These are phyloP conservation scores for Agelaius tricolor DNA, from an alignment of 2,113 vertebrate species.

Conservation along the genomic window DNA sequence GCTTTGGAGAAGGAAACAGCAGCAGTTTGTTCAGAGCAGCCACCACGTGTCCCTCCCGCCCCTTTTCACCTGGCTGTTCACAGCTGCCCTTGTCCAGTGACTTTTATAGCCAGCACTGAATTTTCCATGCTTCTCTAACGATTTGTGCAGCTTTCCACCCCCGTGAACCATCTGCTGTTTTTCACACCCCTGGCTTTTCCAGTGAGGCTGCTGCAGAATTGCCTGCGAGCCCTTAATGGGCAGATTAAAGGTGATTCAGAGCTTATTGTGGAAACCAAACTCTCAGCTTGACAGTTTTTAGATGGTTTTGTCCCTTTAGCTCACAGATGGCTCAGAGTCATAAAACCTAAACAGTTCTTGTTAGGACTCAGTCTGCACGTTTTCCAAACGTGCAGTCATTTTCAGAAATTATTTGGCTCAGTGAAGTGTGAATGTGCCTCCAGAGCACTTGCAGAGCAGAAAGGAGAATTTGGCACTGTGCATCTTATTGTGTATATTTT, in stretches of 20 bases:
- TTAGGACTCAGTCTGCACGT: constrained; percentile 39
- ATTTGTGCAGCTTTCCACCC: constrained; percentile 39
- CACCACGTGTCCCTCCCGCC: not conserved
- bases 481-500: constrained; percentile 34
- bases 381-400: constrained; percentile 35
- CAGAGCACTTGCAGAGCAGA: constrained; percentile 23
- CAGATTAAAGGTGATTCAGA: not conserved
- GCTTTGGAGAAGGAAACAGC: not conserved
- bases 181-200: constrained; percentile 14
- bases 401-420: constrained; percentile 42
- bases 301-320: not conserved
- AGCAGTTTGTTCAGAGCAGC: not conserved
- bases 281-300: not conserved
- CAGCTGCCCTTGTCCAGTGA: constrained; percentile 28
- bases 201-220: not conserved
- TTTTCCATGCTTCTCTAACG: constrained; percentile 23
- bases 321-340: constrained; percentile 32
- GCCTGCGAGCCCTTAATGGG: not conserved
- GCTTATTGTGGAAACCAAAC: not conserved
- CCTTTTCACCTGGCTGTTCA: constrained; percentile 8
- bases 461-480: constrained; percentile 14
- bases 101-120: constrained; percentile 12
- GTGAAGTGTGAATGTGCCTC: constrained; percentile 15
- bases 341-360: constrained; percentile 12
- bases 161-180: constrained; percentile 43